Conservation (phyloP, 2,113 vertebrate species). For the Plotosus lineatus region DNA sequence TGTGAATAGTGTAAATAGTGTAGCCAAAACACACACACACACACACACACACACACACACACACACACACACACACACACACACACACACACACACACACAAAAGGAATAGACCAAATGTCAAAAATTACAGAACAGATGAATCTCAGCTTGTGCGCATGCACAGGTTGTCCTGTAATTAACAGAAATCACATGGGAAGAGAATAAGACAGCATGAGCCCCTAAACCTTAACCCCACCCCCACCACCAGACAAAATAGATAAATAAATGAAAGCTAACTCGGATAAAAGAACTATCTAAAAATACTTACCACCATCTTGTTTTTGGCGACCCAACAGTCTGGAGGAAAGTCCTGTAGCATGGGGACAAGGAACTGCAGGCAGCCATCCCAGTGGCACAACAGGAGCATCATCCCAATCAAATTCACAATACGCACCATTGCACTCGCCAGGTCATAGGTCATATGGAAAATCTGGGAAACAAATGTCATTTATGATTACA, state of each 20-base stretch:
- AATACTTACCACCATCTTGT: slow-evolving; percentile 95
- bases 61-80: not conserved
- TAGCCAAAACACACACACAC: not conserved
- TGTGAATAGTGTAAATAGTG: slow-evolving; percentile 18
- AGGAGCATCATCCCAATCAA: slow-evolving; percentile 98
- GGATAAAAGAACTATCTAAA: slow-evolving; percentile 13
- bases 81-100: slow-evolving; percentile 9
- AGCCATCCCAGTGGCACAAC: slow-evolving; percentile 98
- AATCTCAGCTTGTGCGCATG: slow-evolving; percentile 39
- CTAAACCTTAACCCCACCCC: too few species aligned
- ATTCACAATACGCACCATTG: slow-evolving; percentile 93
- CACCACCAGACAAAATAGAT: too few species aligned
- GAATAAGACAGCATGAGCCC: slow-evolving; percentile 57
- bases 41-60: slow-evolving; percentile 16
- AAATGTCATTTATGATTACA: slow-evolving; percentile 1
- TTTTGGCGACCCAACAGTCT: slow-evolving; percentile 97
- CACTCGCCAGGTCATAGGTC: slow-evolving; percentile 97
- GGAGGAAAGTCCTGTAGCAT: slow-evolving; percentile 97
- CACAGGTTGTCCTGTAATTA: slow-evolving; percentile 64
- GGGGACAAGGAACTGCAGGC: slow-evolving; percentile 96
- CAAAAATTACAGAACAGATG: slow-evolving; percentile 53
- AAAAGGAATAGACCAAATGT: not conserved
- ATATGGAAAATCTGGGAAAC: slow-evolving; percentile 95
- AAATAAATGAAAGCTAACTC: slow-evolving; percentile 58
- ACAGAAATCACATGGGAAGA: slow-evolving; percentile 47